Base-by-base conservation (phyloP, 2,797 vertebrate species). In the Hoplostethus atlanticus region DNA sequence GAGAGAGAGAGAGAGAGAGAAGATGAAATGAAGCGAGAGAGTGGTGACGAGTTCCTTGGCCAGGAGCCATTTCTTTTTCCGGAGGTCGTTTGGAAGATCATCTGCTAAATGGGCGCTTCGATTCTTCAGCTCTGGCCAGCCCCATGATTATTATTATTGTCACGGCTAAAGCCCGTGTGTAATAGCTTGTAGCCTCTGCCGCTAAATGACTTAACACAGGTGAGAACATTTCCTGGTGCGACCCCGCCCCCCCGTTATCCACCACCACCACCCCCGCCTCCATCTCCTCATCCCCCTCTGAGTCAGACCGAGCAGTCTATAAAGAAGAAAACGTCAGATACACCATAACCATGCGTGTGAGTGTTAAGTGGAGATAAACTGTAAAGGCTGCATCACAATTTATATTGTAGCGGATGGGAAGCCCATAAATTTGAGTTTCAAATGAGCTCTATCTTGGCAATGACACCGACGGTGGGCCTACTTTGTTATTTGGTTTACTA, bases 71-170 rank as follows among this genome's bases (percentile, higher is more conserved):
- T 70, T 74, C 40, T 61, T 77, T 82, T 77, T 21, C 76, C 80
- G 44, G 48, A 84, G 83, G 84, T 91, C 71, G 0, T 85, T 84
- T 87, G 48, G 74, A 88, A 73, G 82, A 86, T 90, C 87, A 91
- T 87, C 88, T 86, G 77, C 76, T 84, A 92, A 90, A 89, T 89
- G 89, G 90, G 25, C n/a, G 59, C 81, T 87, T 86, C 28, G 66
- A 83, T 90, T 91, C 85, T 82, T 69, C 71, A 58, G 56, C 76
- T 75, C 78, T 56, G 60, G 84, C 80, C 52, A 21, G 21, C 21
- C 21, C 89, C 38, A 2, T 88, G 77, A 90, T 90, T 89, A 90
- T 92, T 88, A 92, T 90, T 88, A 89, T 91, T 90, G 87, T 92
- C 91, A 89, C 72, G 70, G 66, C 79, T 77, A 75, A 83, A 85